Evolutionary conservation across 2,888 invertebrate genomes (phyloP).

Genomic region (Platycheirus rosarum): DNA sequence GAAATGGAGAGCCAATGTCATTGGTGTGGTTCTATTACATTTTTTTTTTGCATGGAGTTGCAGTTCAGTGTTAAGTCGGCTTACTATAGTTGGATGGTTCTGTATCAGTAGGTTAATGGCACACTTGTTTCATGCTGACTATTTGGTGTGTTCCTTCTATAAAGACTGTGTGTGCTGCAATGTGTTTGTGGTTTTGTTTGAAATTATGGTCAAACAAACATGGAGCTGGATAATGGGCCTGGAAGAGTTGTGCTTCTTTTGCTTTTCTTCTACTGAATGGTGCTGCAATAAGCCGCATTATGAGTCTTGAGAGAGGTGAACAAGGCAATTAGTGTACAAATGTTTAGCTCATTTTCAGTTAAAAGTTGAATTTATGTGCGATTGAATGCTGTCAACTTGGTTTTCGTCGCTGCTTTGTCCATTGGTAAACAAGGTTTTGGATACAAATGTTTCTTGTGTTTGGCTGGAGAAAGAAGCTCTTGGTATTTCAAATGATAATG

Average conservation of each 20-base stretch:
- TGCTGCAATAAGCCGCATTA: constrained; percentile 24
- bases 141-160: constrained; percentile 68
- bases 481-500: constrained; percentile 13
- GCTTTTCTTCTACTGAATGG: constrained; percentile 19
- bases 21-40: constrained; percentile 48
- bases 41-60: constrained; percentile 20
- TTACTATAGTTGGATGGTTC: constrained; percentile 76
- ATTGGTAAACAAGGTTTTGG: not conserved
- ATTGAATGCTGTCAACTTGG: constrained; percentile 3
- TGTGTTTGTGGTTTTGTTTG: constrained; percentile 11
- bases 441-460: constrained; percentile 1
- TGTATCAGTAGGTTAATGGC: constrained; percentile 83
- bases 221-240: constrained; percentile 1
- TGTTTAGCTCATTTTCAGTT: constrained; percentile 29
- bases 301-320: constrained; percentile 6
- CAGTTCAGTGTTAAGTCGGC: constrained; percentile 44
- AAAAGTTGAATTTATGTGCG: constrained; percentile 19
- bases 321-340: constrained; percentile 45
- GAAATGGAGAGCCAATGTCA: constrained; percentile 72
- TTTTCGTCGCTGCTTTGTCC: not conserved
- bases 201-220: constrained; percentile 1
- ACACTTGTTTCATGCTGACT: constrained; percentile 78
- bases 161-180: constrained; percentile 26
- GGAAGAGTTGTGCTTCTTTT: too few relatives aligned
- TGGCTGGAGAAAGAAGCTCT: not conserved